A percentile compares a stretch with the other conserved stretches of the same genome.
These are phyloP conservation scores for Crocidura indochinensis DNA, from an alignment of 2,797 vertebrate species.

Conservation along the genomic window DNA sequence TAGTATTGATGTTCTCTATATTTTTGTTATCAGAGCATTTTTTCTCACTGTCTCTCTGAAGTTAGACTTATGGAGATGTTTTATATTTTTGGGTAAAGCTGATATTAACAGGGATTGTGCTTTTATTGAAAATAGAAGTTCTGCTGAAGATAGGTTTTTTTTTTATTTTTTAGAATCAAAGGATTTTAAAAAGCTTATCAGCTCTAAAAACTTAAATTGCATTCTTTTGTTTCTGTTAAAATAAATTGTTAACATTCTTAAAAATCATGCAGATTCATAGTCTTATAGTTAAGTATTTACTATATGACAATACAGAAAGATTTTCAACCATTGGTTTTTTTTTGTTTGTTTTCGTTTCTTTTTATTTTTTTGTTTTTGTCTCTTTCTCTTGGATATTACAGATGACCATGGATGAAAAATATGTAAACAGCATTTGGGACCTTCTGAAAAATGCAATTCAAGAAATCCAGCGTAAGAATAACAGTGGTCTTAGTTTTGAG, in stretches of 20 bases:
- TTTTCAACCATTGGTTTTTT: conserved; percentile 77
- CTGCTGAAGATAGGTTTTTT: conserved; percentile 50
- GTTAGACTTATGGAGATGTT: conserved; percentile 25
- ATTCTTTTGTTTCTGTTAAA: conserved; percentile 65
- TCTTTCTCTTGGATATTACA: conserved; percentile 88
- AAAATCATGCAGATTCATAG: conserved; percentile 62
- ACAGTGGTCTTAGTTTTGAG: conserved; percentile 99
- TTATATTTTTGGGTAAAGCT: not conserved
- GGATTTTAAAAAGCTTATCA: conserved; percentile 37
- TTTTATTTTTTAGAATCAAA: not conserved
- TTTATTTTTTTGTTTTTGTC: conserved; percentile 64
- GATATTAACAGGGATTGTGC: conserved; percentile 28
- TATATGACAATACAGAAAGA: conserved; percentile 68
- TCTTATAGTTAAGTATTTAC: conserved; percentile 58
- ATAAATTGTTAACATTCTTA: conserved; percentile 31
- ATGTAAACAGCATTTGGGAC: conserved; percentile 99
- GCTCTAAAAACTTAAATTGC: conserved; percentile 42
- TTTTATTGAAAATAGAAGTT: conserved; percentile 63
- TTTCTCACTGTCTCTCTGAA: conserved; percentile 4
- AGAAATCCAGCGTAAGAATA: conserved; percentile 99
- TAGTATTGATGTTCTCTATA: not conserved
- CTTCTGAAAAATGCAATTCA: conserved; percentile 99
- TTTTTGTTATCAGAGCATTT: not conserved
- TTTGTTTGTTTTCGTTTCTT: too few relatives aligned
- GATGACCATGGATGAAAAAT: conserved; percentile 99